These are phyloP conservation scores for Hypena proboscidalis DNA, from an alignment of 2,888 invertebrate species.

Conservation along the genomic window DNA sequence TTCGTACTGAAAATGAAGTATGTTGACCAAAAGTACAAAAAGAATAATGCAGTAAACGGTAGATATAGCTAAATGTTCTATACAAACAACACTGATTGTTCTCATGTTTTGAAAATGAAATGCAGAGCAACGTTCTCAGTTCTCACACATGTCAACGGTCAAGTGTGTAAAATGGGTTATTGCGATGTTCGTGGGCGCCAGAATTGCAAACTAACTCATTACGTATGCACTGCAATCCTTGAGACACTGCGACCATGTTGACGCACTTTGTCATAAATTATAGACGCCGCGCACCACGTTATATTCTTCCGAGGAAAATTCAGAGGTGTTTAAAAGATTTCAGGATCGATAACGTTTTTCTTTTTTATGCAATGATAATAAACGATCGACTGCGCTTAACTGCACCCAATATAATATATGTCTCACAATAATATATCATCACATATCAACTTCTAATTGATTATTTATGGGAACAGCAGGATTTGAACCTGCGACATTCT, in stretches of 20 bases:
- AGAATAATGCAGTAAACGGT: too few relatives aligned
- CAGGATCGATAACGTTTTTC: too few relatives aligned
- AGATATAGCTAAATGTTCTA: too few relatives aligned
- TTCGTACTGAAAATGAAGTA: too few relatives aligned
- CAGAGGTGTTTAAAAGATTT: neutral
- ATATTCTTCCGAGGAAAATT: neutral
- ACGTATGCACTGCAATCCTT: slow-evolving; percentile 2
- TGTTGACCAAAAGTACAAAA: too few relatives aligned
- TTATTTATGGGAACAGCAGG: too few relatives aligned
- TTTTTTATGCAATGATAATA: too few relatives aligned
- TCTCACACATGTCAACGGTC: slow-evolving; percentile 2
- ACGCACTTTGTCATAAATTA: slow-evolving; percentile 1
- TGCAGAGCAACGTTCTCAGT: neutral
- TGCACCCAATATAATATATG: too few relatives aligned
- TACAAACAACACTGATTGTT: neutral
- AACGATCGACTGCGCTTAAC: too few relatives aligned
- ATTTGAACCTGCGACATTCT: too few relatives aligned
- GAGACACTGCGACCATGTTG: neutral
- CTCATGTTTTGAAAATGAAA: neutral
- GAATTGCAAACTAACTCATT: neutral
- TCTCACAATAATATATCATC: too few relatives aligned
- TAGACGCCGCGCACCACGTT: neutral
- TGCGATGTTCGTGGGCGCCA: slow-evolving; percentile 5
- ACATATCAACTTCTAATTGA: too few relatives aligned
- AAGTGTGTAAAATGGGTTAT: slow-evolving; percentile 7